Evolutionary conservation across 2,888 invertebrate genomes (phyloP).

Genomic region (Altica lythri): DNA sequence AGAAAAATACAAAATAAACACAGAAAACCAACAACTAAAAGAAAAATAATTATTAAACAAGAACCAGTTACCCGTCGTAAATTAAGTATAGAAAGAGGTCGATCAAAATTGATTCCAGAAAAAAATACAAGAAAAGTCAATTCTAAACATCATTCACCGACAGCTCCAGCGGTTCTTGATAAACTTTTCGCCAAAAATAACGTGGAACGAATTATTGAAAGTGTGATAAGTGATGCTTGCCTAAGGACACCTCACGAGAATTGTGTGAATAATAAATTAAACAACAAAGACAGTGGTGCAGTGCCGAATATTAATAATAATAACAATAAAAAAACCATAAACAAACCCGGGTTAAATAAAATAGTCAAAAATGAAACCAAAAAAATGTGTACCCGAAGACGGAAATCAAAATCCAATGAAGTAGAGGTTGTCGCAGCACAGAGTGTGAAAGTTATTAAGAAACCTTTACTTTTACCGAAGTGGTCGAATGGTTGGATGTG

Average conservation of each 20-base stretch:
- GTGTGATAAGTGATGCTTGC: slow-evolving; percentile 54
- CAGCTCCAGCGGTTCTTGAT: slow-evolving; percentile 58
- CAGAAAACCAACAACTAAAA: slow-evolving; percentile 58
- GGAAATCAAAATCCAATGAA: slow-evolving; percentile 49
- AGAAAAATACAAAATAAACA: slow-evolving; percentile 42
- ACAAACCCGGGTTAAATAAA: slow-evolving; percentile 34
- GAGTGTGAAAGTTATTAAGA: slow-evolving; percentile 47
- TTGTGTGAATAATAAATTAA: slow-evolving; percentile 57
- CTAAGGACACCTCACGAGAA: slow-evolving; percentile 46
- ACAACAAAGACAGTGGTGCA: slow-evolving; percentile 53
- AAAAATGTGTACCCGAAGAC: slow-evolving; percentile 42
- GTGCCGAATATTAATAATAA: too few relatives aligned
- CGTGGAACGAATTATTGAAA: slow-evolving; percentile 61
- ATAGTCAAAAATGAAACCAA: slow-evolving; percentile 40
- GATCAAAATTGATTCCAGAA: slow-evolving; percentile 43
- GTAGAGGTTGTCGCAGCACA: slow-evolving; percentile 40
- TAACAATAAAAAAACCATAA: slow-evolving; percentile 40
- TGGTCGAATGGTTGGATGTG: slow-evolving; percentile 95
- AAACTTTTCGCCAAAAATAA: slow-evolving; percentile 64
- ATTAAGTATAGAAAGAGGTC: slow-evolving; percentile 45
- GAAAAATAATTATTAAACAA: slow-evolving; percentile 53
- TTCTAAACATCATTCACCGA: slow-evolving; percentile 30
- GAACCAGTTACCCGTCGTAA: slow-evolving; percentile 40
- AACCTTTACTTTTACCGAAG: slow-evolving; percentile 59
- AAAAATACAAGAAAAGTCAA: slow-evolving; percentile 33